phyloP scores from a whole-genome alignment of 2,888 invertebrate genomes.

The Philereme transversata region DNA sequence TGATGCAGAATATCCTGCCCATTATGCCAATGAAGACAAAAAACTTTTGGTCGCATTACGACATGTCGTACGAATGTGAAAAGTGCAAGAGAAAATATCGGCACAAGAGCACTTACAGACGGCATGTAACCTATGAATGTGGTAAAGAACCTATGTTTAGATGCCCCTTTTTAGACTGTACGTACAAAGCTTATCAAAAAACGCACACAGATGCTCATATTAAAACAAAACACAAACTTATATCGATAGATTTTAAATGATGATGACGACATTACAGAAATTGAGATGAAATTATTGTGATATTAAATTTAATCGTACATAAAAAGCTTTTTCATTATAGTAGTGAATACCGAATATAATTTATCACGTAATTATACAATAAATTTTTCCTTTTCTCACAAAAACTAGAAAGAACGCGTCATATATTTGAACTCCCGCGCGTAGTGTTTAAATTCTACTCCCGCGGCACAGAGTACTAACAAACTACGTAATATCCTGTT shows the following conservation, averaged over 20 bases:
- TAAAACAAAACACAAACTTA: slow-evolving; percentile 79
- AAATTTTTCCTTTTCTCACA: no score
- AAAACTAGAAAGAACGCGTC: not conserved
- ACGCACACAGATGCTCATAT: slow-evolving; percentile 80
- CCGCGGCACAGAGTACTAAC: no score
- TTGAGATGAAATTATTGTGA: slow-evolving; percentile 62
- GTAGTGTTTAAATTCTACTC: no score
- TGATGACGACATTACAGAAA: slow-evolving; percentile 30
- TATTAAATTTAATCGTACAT: slow-evolving; percentile 64
- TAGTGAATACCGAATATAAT: not conserved
- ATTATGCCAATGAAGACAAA: slow-evolving; percentile 79
- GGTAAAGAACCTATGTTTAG: slow-evolving; percentile 84
- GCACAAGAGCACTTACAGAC: slow-evolving; percentile 88
- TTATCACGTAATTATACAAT: no score
- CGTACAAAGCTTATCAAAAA: slow-evolving; percentile 80
- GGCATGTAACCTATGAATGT: slow-evolving; percentile 88
- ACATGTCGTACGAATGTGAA: slow-evolving; percentile 82
- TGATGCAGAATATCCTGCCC: slow-evolving; percentile 79
- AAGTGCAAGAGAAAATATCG: slow-evolving; percentile 89
- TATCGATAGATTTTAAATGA: slow-evolving; percentile 85
- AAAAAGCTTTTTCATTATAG: slow-evolving; percentile 24
- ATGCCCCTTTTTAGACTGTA: slow-evolving; percentile 77
- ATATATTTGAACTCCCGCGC: not conserved
- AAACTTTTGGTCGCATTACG: slow-evolving; percentile 78
- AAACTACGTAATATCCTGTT: no score